phyloP scores from a whole-genome alignment of 2,797 vertebrate species.

The Sebastes alutus region DNA sequence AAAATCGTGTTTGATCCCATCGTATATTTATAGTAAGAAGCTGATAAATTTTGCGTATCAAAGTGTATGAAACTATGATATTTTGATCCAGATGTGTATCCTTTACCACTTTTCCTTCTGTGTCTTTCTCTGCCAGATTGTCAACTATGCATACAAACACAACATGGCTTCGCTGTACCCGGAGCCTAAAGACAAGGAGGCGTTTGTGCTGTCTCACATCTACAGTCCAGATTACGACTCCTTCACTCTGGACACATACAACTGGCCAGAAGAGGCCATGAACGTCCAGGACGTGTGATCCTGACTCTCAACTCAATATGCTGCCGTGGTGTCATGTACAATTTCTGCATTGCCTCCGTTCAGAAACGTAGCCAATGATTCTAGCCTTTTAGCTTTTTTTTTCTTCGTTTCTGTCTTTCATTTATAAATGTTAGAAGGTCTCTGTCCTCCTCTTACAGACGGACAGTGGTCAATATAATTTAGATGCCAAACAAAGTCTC shows the following conservation, averaged over 20 bases:
- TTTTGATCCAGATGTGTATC: not conserved
- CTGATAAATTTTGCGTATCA: no score
- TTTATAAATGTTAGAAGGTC: not conserved
- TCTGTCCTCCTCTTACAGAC: not conserved
- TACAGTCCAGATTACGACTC: slow-evolving; percentile 96
- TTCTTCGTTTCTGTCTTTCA: not conserved
- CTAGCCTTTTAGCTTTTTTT: not conserved
- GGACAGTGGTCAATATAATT: not conserved
- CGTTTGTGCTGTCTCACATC: slow-evolving; percentile 90
- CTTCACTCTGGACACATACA: slow-evolving; percentile 90
- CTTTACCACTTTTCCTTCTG: not conserved
- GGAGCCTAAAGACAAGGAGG: slow-evolving; percentile 95
- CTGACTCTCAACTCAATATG: not conserved
- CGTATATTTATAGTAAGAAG: not conserved
- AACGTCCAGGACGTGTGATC: slow-evolving; percentile 88
- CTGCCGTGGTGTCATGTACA: not conserved
- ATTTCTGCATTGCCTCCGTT: slow-evolving; percentile 12
- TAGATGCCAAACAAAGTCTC: not conserved
- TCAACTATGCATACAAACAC: slow-evolving; percentile 92
- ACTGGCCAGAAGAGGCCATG: slow-evolving; percentile 92
- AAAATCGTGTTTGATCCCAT: not conserved
- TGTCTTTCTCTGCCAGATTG: slow-evolving; percentile 80
- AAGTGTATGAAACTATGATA: not conserved
- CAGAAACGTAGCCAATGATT: slow-evolving; percentile 6
- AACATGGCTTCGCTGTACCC: slow-evolving; percentile 92